These are phyloP conservation scores for Eleginops maclovinus DNA, from an alignment of 2,113 vertebrate species.

Conservation along the genomic window DNA sequence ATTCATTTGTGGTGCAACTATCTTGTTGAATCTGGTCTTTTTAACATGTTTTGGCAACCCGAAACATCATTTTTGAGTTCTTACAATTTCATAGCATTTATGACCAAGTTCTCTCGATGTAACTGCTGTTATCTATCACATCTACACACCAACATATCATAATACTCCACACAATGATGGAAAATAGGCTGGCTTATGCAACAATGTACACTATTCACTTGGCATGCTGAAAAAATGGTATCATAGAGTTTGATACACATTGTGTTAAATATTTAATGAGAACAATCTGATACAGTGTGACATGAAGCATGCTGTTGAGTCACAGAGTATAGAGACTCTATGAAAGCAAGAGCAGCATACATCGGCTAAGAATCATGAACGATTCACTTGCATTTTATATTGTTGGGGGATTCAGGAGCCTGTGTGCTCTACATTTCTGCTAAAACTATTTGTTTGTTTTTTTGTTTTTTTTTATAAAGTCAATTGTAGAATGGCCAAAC, in stretches of 20 bases:
- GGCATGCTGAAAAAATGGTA: neutral
- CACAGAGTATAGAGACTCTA: neutral
- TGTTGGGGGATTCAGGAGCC: neutral
- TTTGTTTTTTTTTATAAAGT: neutral
- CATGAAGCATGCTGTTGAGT: neutral
- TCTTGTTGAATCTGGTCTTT: neutral
- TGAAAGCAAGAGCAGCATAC: neutral
- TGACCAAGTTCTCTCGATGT: neutral
- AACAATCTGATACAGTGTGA: neutral
- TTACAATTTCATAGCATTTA: neutral
- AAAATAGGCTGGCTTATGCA: neutral
- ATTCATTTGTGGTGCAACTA: neutral
- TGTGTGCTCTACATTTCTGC: neutral
- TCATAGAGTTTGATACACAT: neutral
- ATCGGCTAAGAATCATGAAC: neutral
- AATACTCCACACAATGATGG: neutral
- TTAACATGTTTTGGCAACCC: neutral
- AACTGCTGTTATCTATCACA: neutral
- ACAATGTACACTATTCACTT: neutral
- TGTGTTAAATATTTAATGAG: conserved; percentile 3
- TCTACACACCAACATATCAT: neutral
- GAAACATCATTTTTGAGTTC: neutral
- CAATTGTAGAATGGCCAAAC: neutral
- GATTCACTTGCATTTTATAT: neutral
- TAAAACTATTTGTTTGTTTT: neutral